phyloP scores from a whole-genome alignment of 2,888 invertebrate species.

The Criorhina ranunculi region DNA sequence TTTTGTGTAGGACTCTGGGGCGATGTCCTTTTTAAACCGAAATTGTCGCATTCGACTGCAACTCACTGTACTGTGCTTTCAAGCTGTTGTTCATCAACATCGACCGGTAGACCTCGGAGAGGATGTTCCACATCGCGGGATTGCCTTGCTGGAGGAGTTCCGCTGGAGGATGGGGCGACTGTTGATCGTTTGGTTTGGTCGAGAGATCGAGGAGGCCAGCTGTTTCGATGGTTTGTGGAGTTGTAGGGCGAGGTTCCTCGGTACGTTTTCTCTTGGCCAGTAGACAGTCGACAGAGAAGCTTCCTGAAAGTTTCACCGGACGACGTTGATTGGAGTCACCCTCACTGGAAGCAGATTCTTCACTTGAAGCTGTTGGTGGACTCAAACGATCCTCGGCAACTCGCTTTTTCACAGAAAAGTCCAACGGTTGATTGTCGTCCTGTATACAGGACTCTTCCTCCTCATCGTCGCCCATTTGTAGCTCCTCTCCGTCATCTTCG shows the following conservation, averaged over 20 bases:
- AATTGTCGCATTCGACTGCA: slow-evolving; percentile 82
- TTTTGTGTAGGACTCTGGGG: slow-evolving; percentile 9
- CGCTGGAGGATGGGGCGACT: slow-evolving; percentile 46
- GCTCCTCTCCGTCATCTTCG: slow-evolving; percentile 77
- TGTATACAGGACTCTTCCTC: slow-evolving; percentile 54
- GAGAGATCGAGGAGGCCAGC: slow-evolving; percentile 48
- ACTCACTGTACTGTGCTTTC: slow-evolving; percentile 81
- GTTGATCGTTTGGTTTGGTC: slow-evolving; percentile 41
- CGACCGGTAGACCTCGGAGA: slow-evolving; percentile 84
- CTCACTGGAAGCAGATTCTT: slow-evolving; percentile 9
- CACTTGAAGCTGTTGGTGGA: slow-evolving; percentile 15
- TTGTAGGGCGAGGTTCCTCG: slow-evolving; percentile 50
- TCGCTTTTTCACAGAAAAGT: slow-evolving; percentile 83
- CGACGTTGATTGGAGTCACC: slow-evolving; percentile 27
- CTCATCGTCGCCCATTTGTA: slow-evolving; percentile 76
- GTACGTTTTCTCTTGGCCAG: slow-evolving; percentile 81
- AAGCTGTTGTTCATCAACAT: slow-evolving; percentile 81
- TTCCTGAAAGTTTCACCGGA: slow-evolving; percentile 77
- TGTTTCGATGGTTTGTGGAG: slow-evolving; percentile 25
- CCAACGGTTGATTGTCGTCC: slow-evolving; percentile 82
- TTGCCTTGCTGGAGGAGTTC: slow-evolving; percentile 66
- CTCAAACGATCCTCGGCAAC: slow-evolving; percentile 62
- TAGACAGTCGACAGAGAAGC: slow-evolving; percentile 81
- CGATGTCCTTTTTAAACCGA: slow-evolving; percentile 79
- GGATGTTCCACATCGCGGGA: slow-evolving; percentile 83